Conservation (phyloP, 2,113 vertebrate species). For the Mohoua ochrocephala region DNA sequence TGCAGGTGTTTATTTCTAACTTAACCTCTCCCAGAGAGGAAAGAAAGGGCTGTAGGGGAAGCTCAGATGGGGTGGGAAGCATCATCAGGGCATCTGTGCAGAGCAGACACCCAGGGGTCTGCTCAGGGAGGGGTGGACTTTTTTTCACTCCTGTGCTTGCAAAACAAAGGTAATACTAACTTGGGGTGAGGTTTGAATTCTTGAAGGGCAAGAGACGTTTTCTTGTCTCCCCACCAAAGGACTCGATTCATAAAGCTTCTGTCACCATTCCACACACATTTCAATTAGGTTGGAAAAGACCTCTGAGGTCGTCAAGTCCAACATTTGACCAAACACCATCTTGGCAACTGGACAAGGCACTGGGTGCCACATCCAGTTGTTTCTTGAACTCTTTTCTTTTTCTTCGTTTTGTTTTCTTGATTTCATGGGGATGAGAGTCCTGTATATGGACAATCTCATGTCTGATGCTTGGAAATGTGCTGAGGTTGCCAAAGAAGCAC, state of each 20-base stretch:
- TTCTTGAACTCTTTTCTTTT: not conserved
- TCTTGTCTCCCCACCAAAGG: not conserved
- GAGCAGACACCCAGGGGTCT: not conserved
- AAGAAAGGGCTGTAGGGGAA: not conserved
- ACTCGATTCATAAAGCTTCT: not conserved
- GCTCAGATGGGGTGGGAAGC: not conserved
- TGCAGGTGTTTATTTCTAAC: not conserved
- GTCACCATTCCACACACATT: not conserved
- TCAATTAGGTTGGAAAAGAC: not conserved
- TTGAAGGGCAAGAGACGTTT: not conserved
- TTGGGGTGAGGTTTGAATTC: not conserved
- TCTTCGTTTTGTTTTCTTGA: not conserved
- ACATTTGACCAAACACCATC: not conserved
- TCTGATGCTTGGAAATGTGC: not conserved
- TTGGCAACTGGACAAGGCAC: not conserved
- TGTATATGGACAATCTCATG: accelerated
- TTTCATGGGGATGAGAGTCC: not conserved
- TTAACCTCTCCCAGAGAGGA: not conserved
- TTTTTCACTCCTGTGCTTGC: not conserved
- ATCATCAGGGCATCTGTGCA: not conserved
- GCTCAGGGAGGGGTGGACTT: not conserved
- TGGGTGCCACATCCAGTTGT: not conserved
- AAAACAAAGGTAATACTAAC: not conserved
- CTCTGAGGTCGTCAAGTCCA: not conserved
- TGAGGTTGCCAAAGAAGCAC: not conserved